A percentile compares a stretch with the other conserved stretches of the same genome.
phyloP scores from a whole-genome alignment of 2,888 invertebrate species.

The Nowickia ferox region DNA sequence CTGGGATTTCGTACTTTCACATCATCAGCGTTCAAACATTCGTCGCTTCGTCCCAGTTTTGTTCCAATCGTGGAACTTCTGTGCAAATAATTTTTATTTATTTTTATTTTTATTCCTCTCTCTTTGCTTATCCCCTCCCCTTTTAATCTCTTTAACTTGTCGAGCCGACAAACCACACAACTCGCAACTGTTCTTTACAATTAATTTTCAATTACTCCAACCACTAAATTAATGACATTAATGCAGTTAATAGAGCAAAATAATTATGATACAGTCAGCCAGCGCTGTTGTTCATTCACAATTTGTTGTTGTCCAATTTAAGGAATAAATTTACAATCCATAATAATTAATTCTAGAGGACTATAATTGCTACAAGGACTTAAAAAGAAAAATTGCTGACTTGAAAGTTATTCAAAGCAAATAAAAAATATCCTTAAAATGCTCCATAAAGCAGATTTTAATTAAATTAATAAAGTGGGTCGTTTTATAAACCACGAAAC shows the following conservation, averaged over 20 bases:
- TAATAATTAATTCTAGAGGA: background rate
- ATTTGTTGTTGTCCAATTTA: background rate
- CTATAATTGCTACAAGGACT: background rate
- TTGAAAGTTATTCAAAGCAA: too few species aligned
- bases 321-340: background rate
- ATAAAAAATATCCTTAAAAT: too few species aligned
- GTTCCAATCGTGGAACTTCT: background rate
- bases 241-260: background rate
- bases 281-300: background rate
- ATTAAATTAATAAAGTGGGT: too few species aligned
- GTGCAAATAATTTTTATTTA: background rate
- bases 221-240: background rate
- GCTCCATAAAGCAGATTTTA: too few species aligned
- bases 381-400: background rate
- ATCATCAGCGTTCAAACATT: too few species aligned
- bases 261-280: conserved; percentile 1
- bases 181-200: background rate
- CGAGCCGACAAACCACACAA: background rate
- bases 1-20: too few species aligned
- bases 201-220: conserved; percentile 5
- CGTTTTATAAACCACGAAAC: too few species aligned
- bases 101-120: too few species aligned
- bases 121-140: background rate
- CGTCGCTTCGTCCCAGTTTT: background rate
- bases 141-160: too few species aligned